A percentile compares a stretch with the other conserved stretches of the same genome.
These are phyloP conservation scores for Heliconius melpomene DNA, from an alignment of 1,140 invertebrate species.

Conservation along the genomic window DNA sequence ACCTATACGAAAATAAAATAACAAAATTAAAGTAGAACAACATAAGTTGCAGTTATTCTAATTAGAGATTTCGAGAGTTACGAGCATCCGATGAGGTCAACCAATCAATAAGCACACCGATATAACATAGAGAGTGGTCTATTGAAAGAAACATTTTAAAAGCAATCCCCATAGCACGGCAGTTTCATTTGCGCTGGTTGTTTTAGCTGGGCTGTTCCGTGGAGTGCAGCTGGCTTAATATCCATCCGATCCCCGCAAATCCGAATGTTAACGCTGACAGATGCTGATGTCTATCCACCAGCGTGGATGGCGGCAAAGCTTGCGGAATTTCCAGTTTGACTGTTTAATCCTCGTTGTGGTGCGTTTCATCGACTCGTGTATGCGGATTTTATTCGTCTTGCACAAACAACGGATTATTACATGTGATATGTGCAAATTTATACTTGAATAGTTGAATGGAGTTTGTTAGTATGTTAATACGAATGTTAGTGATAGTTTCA, in stretches of 20 bases:
- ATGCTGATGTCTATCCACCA: slow-evolving; percentile 50
- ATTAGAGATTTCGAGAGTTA: not conserved
- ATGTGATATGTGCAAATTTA: not conserved
- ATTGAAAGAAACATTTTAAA: slow-evolving; percentile 36
- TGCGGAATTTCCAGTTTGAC: slow-evolving; percentile 60
- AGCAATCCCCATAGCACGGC: slow-evolving; percentile 35
- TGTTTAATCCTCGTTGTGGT: slow-evolving; percentile 56
- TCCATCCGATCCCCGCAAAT: slow-evolving; percentile 62
- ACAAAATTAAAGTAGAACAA: not conserved
- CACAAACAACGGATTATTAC: slow-evolving; percentile 38
- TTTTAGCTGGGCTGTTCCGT: slow-evolving; percentile 37
- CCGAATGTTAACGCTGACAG: slow-evolving; percentile 67
- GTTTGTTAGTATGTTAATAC: too few relatives aligned
- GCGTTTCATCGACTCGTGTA: slow-evolving; percentile 49
- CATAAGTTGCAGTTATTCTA: not conserved
- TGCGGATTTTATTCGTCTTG: slow-evolving; percentile 41
- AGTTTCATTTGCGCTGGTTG: slow-evolving; percentile 40
- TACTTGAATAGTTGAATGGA: not conserved
- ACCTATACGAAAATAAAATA: not conserved
- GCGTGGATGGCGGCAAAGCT: slow-evolving; percentile 48
- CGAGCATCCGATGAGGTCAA: not conserved
- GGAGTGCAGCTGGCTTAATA: slow-evolving; percentile 61
- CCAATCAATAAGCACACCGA: not conserved
- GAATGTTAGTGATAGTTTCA: too few relatives aligned
- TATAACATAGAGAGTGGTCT: not conserved